Evolutionary conservation across 2,888 invertebrate genomes (phyloP).

Genomic region (Epistrophe eligans): DNA sequence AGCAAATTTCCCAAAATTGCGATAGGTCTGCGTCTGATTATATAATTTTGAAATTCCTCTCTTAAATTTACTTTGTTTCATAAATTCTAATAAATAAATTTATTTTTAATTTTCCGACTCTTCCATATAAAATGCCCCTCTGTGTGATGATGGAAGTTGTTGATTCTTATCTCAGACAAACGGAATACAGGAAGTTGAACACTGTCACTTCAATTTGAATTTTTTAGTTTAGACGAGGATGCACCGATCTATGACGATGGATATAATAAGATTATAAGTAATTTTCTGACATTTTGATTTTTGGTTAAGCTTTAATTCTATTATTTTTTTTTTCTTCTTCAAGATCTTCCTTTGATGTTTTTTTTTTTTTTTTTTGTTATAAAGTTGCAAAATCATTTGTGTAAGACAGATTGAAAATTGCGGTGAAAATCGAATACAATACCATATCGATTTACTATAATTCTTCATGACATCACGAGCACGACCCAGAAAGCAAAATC

Average conservation of each 20-base stretch:
- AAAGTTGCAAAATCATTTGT: slow-evolving; percentile 11
- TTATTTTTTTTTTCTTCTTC: background rate
- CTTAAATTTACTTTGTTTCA: no score
- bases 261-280: slow-evolving; percentile 11
- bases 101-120: background rate
- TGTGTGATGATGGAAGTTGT: slow-evolving; percentile 8
- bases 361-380: no score
- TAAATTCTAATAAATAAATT: background rate
- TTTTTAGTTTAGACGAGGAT: background rate
- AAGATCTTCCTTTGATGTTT: background rate
- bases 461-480: slow-evolving; percentile 56
- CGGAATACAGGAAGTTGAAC: slow-evolving; percentile 64
- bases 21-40: no score
- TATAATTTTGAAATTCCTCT: background rate
- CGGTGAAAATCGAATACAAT: slow-evolving; percentile 29
- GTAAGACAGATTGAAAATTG: slow-evolving; percentile 4
- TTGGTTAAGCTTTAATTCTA: slow-evolving; percentile 7
- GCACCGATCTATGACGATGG: slow-evolving; percentile 5
- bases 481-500: slow-evolving; percentile 17
- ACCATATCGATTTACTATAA: slow-evolving; percentile 16
- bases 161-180: slow-evolving; percentile 18
- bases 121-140: background rate
- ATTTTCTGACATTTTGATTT: slow-evolving; percentile 28
- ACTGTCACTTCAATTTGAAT: slow-evolving; percentile 52
- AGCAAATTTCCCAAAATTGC: no score